Percentiles rank a stretch among this genome's conserved stretches.
These are phyloP conservation scores for Rhodeus uyekii DNA, from an alignment of 2,797 vertebrate species.

Conservation along the genomic window DNA sequence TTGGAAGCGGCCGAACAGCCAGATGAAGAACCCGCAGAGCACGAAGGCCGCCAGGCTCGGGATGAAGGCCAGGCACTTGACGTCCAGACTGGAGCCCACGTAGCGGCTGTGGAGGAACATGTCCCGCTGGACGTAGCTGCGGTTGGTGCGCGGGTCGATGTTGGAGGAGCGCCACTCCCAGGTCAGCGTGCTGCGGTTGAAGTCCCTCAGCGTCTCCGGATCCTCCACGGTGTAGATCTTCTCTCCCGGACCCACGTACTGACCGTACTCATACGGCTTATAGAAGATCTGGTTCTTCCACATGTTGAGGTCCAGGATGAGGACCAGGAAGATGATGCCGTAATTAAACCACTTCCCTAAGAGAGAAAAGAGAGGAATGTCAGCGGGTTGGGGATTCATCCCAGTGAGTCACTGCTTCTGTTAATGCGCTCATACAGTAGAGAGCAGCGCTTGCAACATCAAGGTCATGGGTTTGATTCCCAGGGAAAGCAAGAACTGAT, in stretches of 20 bases:
- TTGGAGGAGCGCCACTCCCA: conserved; percentile 91
- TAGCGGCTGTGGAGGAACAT: conserved; percentile 96
- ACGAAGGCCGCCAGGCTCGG: conserved; percentile 91
- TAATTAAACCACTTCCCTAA: conserved; percentile 99
- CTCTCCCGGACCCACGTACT: conserved; percentile 93
- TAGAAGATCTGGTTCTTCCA: conserved; percentile 99
- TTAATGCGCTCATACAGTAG: too few species aligned
- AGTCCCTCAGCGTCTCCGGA: conserved; percentile 84
- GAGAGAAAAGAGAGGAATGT: conserved; percentile 48
- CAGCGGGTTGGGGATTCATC: conserved; percentile 1
- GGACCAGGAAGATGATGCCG: conserved; percentile 96
- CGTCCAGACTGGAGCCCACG: conserved; percentile 85
- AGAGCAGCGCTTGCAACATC: too few species aligned
- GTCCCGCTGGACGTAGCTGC: conserved; percentile 84
- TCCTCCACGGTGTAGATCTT: conserved; percentile 97
- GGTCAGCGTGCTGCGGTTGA: conserved; percentile 92
- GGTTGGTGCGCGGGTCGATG: conserved; percentile 84
- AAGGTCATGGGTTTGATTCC: too few species aligned
- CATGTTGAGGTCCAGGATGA: conserved; percentile 99
- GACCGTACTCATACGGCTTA: conserved; percentile 94
- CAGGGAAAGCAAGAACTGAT: too few species aligned
- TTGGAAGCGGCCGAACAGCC: conserved; percentile 93
- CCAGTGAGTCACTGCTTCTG: too few species aligned
- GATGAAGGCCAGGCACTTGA: conserved; percentile 95
- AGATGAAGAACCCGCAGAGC: conserved; percentile 94